These are phyloP conservation scores for Periophthalmus magnuspinnatus DNA, from an alignment of 2,797 vertebrate genomes.

Conservation along the genomic window DNA sequence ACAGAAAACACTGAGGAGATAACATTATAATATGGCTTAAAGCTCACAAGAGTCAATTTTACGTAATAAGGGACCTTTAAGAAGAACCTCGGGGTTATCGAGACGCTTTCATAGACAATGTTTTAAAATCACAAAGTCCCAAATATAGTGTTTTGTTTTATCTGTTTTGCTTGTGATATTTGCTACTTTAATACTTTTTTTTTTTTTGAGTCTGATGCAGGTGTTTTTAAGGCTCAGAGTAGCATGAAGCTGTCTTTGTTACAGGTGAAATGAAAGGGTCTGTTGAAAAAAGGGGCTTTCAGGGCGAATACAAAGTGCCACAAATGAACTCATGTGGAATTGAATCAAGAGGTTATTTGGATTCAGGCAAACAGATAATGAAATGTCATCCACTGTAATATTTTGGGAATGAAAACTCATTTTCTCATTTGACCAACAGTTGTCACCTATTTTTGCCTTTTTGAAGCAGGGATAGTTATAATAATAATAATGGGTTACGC, in stretches of 20 bases:
- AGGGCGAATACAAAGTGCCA: background rate
- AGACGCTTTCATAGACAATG: constrained; percentile 28
- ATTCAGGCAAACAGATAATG: background rate
- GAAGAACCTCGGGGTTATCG: constrained; percentile 25
- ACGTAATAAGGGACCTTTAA: background rate
- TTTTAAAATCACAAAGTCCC: constrained; percentile 32
- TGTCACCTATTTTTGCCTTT: background rate
- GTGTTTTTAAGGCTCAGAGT: constrained; percentile 22
- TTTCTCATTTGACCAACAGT: background rate
- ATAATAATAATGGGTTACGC: too few species aligned
- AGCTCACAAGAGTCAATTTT: too few species aligned
- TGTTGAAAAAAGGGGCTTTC: background rate
- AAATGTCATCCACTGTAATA: too few species aligned
- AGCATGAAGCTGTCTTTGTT: constrained; percentile 18
- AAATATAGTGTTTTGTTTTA: constrained; percentile 44
- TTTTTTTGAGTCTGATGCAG: constrained; percentile 29
- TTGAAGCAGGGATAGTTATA: background rate
- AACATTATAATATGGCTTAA: background rate
- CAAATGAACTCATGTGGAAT: background rate
- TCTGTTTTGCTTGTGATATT: constrained; percentile 18
- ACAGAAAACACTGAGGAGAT: background rate
- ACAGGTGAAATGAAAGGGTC: background rate
- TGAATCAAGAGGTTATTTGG: background rate
- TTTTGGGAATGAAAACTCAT: background rate
- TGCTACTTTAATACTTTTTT: background rate